Percentiles rank a stretch among this genome's conserved stretches.
Conservation (phyloP, 2,888 invertebrate species). For the Philonicus albiceps region DNA sequence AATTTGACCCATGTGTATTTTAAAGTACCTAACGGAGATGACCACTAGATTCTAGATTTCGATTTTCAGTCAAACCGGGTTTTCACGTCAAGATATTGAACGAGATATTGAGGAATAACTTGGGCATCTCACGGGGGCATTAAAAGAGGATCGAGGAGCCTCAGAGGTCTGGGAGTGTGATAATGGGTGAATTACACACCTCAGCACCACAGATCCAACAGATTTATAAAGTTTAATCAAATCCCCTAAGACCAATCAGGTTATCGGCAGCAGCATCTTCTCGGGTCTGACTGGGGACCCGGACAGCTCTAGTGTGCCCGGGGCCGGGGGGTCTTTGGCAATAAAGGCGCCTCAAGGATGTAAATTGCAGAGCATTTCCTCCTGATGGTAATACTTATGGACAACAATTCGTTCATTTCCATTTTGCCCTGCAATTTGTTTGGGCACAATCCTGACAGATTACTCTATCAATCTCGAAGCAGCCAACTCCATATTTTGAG, state of each 20-base stretch:
- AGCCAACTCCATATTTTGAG: slow-evolving; percentile 14
- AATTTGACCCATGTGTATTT: not conserved
- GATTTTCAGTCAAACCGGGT: not conserved
- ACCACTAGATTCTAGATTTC: not conserved
- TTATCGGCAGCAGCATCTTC: not conserved
- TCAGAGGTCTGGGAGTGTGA: not conserved
- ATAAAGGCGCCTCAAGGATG: slow-evolving; percentile 18
- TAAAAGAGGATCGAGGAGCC: not conserved
- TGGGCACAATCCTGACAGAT: slow-evolving; percentile 39
- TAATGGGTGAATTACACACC: not conserved
- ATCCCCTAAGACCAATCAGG: slow-evolving; percentile 1
- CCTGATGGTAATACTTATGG: slow-evolving; percentile 34
- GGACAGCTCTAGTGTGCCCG: not conserved
- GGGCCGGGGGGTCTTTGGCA: not conserved
- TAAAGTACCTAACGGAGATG: not conserved
- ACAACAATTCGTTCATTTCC: slow-evolving; percentile 30
- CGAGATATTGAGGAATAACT: not conserved
- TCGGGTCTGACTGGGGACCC: not conserved
- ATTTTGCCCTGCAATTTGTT: slow-evolving; percentile 35
- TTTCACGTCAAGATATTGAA: not conserved
- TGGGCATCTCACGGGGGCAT: not conserved
- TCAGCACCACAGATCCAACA: not conserved
- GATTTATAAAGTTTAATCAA: not conserved
- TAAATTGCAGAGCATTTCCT: slow-evolving; percentile 29
- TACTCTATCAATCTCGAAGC: slow-evolving; percentile 34